Evolutionary conservation across 2,113 vertebrate genomes (phyloP), one percentile per base, ranked within the genome.

Genomic region (Malurus melanocephalus): DNA sequence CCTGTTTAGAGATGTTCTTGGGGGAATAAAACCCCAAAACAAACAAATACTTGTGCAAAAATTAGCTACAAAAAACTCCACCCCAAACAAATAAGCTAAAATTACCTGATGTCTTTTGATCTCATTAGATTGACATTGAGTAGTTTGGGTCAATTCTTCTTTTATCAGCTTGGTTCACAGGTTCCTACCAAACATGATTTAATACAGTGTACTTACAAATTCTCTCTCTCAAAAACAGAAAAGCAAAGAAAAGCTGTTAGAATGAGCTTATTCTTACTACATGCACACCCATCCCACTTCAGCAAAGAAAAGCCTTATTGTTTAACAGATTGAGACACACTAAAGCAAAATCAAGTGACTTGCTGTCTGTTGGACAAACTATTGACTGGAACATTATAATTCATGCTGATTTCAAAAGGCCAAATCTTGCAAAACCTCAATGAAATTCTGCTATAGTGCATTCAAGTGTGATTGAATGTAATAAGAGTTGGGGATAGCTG

Each of bases 281-380:
- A 60, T 45, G 35, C 38, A 57, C 69, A 59, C 57, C 33, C 86
- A 74, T 46, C 46, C 42, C 65, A 78, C 73, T 86, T 81, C 49
- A 85, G 66, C 78, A 92, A 85, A 95, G 65, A 95, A 94, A 90
- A 87, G 80, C 16, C 64, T 77, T 84, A 90, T 90, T 95, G 90
- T 94, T 88, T 68, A 67, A 61, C 51, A 85, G 78, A 88, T 33
- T 88, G 88, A 94, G 71, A 94, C 66, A 68, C 12, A 42, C 69
- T 78, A 75, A 86, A 92, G 77, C 21, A 72, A 90, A 95, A 92
- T 88, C 66, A 87, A 92, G 66, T 72, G 80, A 87, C 59, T 95
- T 88, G 69, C 32, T 4, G 17, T 72, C 69, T 92, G 69, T 71
- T 85, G 79, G 71, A 90, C 78, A 90, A 92, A 86, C 49, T 90